phyloP scores from a whole-genome alignment of 2,888 invertebrate species.

The Chymomyza fuscimana region DNA sequence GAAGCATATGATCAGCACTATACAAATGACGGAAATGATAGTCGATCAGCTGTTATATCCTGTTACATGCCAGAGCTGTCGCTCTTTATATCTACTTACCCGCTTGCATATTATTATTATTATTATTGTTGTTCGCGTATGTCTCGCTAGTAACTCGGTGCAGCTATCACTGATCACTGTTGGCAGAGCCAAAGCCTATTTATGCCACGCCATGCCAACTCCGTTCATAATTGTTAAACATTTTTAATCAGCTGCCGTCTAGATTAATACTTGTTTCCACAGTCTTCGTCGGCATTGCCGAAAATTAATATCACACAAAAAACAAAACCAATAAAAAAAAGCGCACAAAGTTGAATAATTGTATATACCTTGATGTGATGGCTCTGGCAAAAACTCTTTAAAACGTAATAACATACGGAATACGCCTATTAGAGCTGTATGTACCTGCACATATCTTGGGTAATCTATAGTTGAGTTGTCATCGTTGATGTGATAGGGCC shows the following conservation, averaged over 20 bases:
- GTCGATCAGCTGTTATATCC: conserved; percentile 18
- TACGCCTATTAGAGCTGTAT: background rate
- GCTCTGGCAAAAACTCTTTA: background rate
- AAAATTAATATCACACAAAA: conserved; percentile 30
- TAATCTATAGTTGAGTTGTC: background rate
- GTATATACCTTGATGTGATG: conserved; percentile 31
- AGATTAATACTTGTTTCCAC: conserved; percentile 65
- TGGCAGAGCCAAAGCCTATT: conserved; percentile 42
- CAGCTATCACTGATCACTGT: conserved; percentile 51
- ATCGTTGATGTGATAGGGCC: background rate
- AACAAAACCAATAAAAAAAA: conserved; percentile 18
- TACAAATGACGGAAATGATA: conserved; percentile 3
- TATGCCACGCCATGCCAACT: conserved; percentile 39
- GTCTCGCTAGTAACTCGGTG: conserved; percentile 45
- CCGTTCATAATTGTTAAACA: conserved; percentile 34
- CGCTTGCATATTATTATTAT: conserved; percentile 47
- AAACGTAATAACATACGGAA: background rate
- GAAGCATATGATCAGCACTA: conserved; percentile 56
- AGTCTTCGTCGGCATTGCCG: conserved; percentile 18
- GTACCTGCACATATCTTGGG: background rate
- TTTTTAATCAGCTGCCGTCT: conserved; percentile 64
- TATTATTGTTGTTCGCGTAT: conserved; percentile 1
- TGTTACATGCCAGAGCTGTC: background rate
- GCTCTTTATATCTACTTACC: conserved; percentile 46
- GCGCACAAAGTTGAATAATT: conserved; percentile 38